These are phyloP conservation scores for Eupeodes latifasciatus DNA, from an alignment of 2,888 invertebrate genomes.

Conservation along the genomic window DNA sequence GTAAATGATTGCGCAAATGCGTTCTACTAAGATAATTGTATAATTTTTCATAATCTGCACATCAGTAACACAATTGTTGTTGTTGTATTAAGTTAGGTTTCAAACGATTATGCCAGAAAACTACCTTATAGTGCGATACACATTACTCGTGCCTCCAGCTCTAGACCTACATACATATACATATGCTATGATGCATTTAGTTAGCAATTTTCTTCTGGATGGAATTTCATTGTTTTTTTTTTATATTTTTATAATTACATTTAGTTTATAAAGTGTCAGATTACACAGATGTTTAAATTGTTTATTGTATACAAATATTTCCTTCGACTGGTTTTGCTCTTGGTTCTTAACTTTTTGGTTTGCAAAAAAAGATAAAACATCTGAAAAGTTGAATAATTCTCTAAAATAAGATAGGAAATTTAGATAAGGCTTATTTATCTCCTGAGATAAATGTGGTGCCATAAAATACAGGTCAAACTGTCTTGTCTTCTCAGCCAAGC, in stretches of 20 bases:
- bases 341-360: neutral
- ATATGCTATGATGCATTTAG: conserved; percentile 5
- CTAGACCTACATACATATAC: no score
- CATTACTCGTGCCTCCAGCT: conserved; percentile 8
- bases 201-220: conserved; percentile 28
- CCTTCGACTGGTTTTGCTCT: conserved; percentile 21
- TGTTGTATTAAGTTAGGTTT: conserved; percentile 37
- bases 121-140: conserved; percentile 4
- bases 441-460: neutral
- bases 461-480: conserved; percentile 8
- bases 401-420: conserved; percentile 2
- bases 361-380: neutral
- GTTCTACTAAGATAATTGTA: conserved; percentile 65
- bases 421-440: conserved; percentile 1
- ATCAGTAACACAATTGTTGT: neutral
- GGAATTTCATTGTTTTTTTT: conserved; percentile 28
- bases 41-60: conserved; percentile 34
- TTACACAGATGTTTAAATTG: conserved; percentile 69
- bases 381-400: conserved; percentile 24
- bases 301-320: conserved; percentile 33
- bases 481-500: neutral
- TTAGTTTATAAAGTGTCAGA: conserved; percentile 57
- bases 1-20: conserved; percentile 61
- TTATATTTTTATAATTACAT: conserved; percentile 38
- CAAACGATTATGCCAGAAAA: conserved; percentile 42